Base-by-base conservation (phyloP, 2,113 vertebrate genomes). In the Platanista minor region DNA sequence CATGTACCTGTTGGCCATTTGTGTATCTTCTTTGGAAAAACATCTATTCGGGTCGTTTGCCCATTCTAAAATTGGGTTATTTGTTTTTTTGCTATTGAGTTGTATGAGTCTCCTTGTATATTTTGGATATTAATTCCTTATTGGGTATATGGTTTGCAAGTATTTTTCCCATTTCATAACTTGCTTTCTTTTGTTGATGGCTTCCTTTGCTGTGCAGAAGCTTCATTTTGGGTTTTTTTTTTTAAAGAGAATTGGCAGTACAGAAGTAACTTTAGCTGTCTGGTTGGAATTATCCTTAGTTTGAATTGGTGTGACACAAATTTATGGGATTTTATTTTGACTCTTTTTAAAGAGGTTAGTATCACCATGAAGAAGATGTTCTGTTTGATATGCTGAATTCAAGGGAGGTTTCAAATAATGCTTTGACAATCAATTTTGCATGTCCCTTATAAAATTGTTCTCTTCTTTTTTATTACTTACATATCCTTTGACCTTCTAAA, bases 211-310 rank as follows among this genome's bases (percentile, higher is more conserved):
- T 69, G 2, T 87, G 31, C 74, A 66, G 82, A 93, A 80, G 14
- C 39, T 61, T 80, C 69, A n/a, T 78, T 33, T 8, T 61, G 25
- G 8, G 14, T 11, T 59, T 59, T 52, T 52, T 77, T 89, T 94
- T 57, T 64, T 20, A 36, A 90, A 93, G 77, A 82, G 46, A 69
- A 78, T 54, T 95, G 78, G 39, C 49, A 67, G 46, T 57, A 74
- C 7, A 67, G 82, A 86, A 97, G 72, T 77, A 67, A 86, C 17
- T 64, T 82, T 29, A 77, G 74, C 41, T 59, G 17, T 81, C 66
- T 96, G 72, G 71, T 94, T 97, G 96, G 81, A 84, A 88, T 97
- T 86, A 77, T 85, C 67, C 14, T 62, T 39, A 57, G 54, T 86
- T 93, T 82, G 36, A 91, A 86, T 93, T 52, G 78, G 43, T 93